Evolutionary conservation across 2,797 vertebrate species (phyloP).

Genomic region (Cynopterus sphinx): DNA sequence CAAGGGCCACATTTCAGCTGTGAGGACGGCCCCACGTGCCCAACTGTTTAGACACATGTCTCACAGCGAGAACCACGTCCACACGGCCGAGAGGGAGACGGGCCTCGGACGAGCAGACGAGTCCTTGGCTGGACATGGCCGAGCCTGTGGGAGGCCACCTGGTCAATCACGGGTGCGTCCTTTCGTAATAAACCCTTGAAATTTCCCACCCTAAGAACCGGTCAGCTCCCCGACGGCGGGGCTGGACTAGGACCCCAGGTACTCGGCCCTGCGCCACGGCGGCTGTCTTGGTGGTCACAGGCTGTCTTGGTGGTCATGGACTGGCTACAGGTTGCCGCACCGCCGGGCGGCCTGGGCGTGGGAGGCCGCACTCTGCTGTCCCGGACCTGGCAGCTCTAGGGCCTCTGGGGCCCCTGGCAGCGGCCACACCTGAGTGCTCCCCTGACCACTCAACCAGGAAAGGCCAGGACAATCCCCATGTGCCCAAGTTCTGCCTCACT

Average conservation of each 20-base stretch:
- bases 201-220: background rate
- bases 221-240: rapidly evolving
- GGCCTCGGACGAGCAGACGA: background rate
- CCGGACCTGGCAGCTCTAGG: too few species aligned
- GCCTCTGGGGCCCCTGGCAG: too few species aligned
- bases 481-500: too few species aligned
- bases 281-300: too few species aligned
- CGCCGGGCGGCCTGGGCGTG: too few species aligned
- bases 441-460: too few species aligned
- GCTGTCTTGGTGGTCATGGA: too few species aligned
- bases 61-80: background rate
- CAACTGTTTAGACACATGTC: rapidly evolving
- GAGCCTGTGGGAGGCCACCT: rapidly evolving
- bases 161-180: rapidly evolving
- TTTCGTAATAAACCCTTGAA: background rate
- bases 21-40: rapidly evolving
- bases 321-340: too few species aligned
- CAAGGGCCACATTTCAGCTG: rapidly evolving
- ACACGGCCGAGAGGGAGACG: rapidly evolving
- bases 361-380: too few species aligned
- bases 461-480: too few species aligned
- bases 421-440: too few species aligned
- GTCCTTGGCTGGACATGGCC: rapidly evolving
- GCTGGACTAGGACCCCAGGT: rapidly evolving
- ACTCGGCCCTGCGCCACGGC: rapidly evolving